A percentile compares a stretch with the other conserved stretches of the same genome.
These are phyloP conservation scores for Micronycteris hirsuta DNA, from an alignment of 2,113 vertebrate genomes.

Conservation along the genomic window DNA sequence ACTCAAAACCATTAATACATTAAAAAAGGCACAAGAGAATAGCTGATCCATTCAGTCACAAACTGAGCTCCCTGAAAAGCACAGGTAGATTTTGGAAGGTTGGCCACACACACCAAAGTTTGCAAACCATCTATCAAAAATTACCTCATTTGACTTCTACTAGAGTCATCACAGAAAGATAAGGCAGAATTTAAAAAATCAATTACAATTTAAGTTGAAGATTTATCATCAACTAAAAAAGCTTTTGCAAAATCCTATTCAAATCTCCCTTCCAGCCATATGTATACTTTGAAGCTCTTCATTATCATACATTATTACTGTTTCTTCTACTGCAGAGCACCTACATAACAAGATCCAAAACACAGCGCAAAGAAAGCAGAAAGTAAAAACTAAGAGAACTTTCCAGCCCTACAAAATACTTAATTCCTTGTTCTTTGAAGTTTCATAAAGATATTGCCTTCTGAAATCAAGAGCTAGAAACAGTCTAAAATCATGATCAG, in stretches of 20 bases:
- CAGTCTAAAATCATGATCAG: not conserved
- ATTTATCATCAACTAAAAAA: conserved; percentile 51
- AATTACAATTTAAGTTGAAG: conserved; percentile 41
- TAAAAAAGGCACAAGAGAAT: conserved; percentile 3
- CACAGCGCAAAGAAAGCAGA: not conserved
- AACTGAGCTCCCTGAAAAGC: not conserved
- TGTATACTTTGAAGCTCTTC: conserved; percentile 30
- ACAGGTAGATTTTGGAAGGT: not conserved
- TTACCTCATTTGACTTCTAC: conserved; percentile 25
- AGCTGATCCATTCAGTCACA: not conserved
- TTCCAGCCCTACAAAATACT: not conserved
- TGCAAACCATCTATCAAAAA: conserved; percentile 42
- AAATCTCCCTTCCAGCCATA: conserved; percentile 25
- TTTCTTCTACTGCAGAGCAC: not conserved
- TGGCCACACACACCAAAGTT: not conserved
- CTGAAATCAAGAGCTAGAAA: not conserved
- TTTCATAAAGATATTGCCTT: not conserved
- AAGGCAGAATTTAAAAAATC: conserved; percentile 8
- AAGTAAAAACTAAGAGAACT: not conserved
- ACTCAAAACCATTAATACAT: not conserved
- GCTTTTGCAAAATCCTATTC: conserved; percentile 17
- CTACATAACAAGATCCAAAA: not conserved
- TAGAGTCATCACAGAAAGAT: not conserved
- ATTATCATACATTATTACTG: not conserved
- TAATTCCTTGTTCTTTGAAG: not conserved